phyloP scores from a whole-genome alignment of 2,113 vertebrate species.

The Sitta europaea region DNA sequence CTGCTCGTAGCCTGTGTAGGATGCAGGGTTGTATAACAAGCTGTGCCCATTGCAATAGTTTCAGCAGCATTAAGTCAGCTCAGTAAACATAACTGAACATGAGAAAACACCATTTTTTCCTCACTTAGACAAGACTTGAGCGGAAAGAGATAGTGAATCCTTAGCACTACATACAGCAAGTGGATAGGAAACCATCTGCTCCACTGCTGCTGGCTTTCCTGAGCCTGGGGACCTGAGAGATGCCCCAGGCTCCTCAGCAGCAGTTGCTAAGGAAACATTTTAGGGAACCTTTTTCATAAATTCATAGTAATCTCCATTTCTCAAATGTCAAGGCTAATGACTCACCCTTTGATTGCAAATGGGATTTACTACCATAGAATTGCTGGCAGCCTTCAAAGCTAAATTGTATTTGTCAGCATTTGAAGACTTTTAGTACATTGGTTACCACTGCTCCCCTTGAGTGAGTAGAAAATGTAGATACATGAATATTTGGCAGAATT shows the following conservation, averaged over 20 bases:
- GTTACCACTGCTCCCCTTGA: constrained; percentile 59
- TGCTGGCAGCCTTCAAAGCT: constrained; percentile 73
- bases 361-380: constrained; percentile 73
- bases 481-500: constrained; percentile 57
- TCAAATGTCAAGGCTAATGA: constrained; percentile 76
- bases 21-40: background rate
- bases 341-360: constrained; percentile 75
- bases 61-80: background rate
- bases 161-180: background rate
- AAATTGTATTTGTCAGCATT: constrained; percentile 74
- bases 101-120: background rate
- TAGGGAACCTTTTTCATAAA: constrained; percentile 72
- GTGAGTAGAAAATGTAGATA: constrained; percentile 59
- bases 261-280: constrained; percentile 76
- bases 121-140: background rate
- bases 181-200: constrained; percentile 25
- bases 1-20: background rate
- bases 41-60: background rate
- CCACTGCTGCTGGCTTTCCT: background rate
- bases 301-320: constrained; percentile 75
- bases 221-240: constrained; percentile 55
- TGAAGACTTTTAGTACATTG: constrained; percentile 68
- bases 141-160: background rate
- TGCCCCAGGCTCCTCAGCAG: constrained; percentile 60
- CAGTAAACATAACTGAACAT: background rate